Evolutionary conservation across 2,888 invertebrate genomes (phyloP), one percentile per base, ranked within the genome.

Genomic region (Platerodrilus igneus): DNA sequence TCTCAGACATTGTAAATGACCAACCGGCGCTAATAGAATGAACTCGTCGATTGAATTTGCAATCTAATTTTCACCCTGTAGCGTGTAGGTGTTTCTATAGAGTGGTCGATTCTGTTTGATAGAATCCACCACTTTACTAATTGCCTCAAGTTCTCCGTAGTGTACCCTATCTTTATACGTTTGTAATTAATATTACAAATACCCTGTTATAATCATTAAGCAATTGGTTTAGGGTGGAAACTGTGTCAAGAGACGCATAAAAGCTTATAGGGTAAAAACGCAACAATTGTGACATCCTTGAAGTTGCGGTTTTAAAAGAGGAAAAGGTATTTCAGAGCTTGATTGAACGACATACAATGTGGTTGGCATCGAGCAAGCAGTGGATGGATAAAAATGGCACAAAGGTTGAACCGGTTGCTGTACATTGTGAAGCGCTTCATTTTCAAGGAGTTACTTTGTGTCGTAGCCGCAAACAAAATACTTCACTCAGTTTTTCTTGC

Each of bases 321-420:
- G 20, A 19, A 20, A 9, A 14, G 31, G 16, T 22, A 19, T 19
- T 19, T 19, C 18, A 19, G 15, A 11, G 29, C 11, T 16, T 21
- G 31, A 21, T 32, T 21, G 22, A 22, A 21, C 21, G 30, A 20
- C 30, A 32, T 22, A 32, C 31, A 32, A 32, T 32, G 16, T 22
- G 16, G 31, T 22, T 22, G 21, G 31, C 31, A 32, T 32, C 22
- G 31, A 21, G 31, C 31, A 11, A 16, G 31, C 31, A 22, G 7
- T 38, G 38, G 32, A 38, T 38, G 27, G 32, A 38, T 38, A 26
- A 32, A 38, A 32, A 38, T 38, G 32, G 32, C 13, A 38, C 31
- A 38, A 38, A 38, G 38, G 38, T 32, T 38, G 32, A 38, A 38
- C 32, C 32, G 32, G 38, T 29, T 16, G 22, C 33, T 25, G 25